A percentile compares a stretch with the other conserved stretches of the same genome.
Evolutionary conservation across 2,797 vertebrate genomes (phyloP).

Genomic region (Myotis daubentonii): DNA sequence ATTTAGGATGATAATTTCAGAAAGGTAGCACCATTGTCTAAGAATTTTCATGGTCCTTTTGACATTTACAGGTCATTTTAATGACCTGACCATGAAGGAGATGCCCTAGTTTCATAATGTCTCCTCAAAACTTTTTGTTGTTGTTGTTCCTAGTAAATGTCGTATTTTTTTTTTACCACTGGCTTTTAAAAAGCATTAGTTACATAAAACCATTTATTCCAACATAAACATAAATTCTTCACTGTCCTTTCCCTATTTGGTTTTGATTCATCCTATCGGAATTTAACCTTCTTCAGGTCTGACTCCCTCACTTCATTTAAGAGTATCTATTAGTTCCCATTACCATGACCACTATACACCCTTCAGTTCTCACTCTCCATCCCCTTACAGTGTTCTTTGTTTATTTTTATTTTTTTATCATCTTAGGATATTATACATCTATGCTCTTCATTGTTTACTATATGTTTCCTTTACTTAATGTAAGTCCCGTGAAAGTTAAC

Average conservation of each 20-base stretch:
- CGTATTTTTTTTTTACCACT: not conserved
- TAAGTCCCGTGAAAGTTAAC: not conserved
- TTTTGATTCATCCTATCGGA: not conserved
- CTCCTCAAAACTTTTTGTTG: not conserved
- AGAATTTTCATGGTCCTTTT: not conserved
- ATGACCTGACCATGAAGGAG: not conserved
- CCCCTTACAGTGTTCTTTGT: not conserved
- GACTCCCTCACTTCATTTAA: not conserved
- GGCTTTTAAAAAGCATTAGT: not conserved
- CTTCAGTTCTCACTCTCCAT: not conserved
- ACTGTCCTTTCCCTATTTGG: not conserved
- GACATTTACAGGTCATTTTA: not conserved
- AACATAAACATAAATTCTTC: not conserved
- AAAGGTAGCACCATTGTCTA: not conserved
- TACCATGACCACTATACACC: not conserved
- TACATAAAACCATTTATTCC: not conserved
- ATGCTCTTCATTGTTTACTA: not conserved
- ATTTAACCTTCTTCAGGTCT: not conserved
- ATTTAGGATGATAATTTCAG: not conserved
- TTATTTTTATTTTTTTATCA: not conserved
- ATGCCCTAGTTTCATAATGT: not conserved
- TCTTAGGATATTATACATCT: not conserved
- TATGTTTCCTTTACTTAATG: not conserved
- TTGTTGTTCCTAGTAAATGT: slow-evolving; percentile 22
- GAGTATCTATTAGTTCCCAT: not conserved